These are phyloP conservation scores for Amiota mariae DNA, from an alignment of 2,888 invertebrate genomes.

Conservation along the genomic window DNA sequence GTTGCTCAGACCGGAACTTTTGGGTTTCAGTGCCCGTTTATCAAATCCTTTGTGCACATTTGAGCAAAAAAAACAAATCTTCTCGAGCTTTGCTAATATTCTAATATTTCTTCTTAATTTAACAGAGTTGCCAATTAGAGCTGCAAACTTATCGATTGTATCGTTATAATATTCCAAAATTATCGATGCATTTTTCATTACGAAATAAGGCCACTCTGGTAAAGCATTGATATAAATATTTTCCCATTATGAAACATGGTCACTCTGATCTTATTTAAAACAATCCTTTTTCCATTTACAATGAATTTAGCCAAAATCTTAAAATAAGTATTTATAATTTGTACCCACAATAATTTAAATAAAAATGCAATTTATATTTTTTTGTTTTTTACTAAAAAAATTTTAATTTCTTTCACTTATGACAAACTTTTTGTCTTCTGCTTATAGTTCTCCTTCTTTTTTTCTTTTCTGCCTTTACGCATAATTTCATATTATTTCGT, in stretches of 20 bases:
- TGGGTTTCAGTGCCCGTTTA: background rate
- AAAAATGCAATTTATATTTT: slow-evolving; percentile 2
- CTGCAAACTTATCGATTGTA: too few relatives aligned
- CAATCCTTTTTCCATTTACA: too few relatives aligned
- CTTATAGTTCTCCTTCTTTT: background rate
- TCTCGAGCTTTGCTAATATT: background rate
- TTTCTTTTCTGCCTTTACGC: slow-evolving; percentile 10
- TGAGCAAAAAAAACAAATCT: background rate
- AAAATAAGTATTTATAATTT: too few relatives aligned
- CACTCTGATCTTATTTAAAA: too few relatives aligned
- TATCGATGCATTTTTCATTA: background rate
- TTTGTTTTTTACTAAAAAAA: slow-evolving; percentile 12
- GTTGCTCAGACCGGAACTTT: background rate
- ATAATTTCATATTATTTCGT: slow-evolving; percentile 17
- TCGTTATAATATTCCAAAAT: background rate
- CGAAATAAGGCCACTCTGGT: too few relatives aligned
- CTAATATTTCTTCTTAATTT: background rate
- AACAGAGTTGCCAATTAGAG: background rate
- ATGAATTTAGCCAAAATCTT: too few relatives aligned
- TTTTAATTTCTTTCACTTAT: slow-evolving; percentile 23
- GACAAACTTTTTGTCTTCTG: slow-evolving; percentile 1
- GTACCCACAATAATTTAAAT: too few relatives aligned
- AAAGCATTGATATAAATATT: too few relatives aligned
- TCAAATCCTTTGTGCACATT: slow-evolving; percentile 4
- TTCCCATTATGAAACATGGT: too few relatives aligned